Evolutionary conservation across 2,888 invertebrate species (phyloP).

Genomic region (Acanthosepion lycidas): DNA sequence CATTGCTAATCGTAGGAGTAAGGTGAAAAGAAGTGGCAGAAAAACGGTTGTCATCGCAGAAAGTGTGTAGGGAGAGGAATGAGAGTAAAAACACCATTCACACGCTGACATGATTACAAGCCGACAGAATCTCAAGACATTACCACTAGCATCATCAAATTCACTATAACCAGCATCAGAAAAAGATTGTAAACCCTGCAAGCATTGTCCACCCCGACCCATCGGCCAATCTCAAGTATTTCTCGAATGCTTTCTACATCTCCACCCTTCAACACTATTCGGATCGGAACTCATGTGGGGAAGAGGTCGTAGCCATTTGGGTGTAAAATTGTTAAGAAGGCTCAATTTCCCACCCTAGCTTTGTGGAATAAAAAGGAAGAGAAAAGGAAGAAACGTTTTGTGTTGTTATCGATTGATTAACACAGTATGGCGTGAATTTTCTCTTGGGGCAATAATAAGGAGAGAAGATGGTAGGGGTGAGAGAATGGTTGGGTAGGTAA

Average conservation of each 20-base stretch:
- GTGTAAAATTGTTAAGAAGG: conserved; percentile 13
- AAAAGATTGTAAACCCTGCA: background rate
- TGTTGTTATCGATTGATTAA: background rate
- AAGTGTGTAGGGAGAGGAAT: background rate
- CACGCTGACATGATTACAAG: background rate
- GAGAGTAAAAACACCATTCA: background rate
- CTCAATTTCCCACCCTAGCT: background rate
- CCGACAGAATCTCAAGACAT: no score
- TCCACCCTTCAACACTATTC: background rate
- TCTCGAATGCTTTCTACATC: background rate
- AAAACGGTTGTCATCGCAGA: background rate
- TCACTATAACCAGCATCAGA: background rate
- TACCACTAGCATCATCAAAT: background rate
- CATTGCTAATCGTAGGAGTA: background rate
- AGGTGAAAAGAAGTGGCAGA: no score
- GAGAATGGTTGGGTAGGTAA: no score
- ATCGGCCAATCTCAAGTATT: background rate
- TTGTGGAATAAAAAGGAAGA: background rate
- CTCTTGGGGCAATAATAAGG: background rate
- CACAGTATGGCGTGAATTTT: conserved; percentile 5
- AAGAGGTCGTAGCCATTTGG: conserved; percentile 33
- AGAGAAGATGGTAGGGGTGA: background rate
- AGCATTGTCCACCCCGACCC: background rate
- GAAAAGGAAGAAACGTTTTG: conserved; percentile 33
- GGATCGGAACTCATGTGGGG: conserved; percentile 25